phyloP scores from a whole-genome alignment of 2,797 vertebrate genomes.

The Alcedo atthis region DNA sequence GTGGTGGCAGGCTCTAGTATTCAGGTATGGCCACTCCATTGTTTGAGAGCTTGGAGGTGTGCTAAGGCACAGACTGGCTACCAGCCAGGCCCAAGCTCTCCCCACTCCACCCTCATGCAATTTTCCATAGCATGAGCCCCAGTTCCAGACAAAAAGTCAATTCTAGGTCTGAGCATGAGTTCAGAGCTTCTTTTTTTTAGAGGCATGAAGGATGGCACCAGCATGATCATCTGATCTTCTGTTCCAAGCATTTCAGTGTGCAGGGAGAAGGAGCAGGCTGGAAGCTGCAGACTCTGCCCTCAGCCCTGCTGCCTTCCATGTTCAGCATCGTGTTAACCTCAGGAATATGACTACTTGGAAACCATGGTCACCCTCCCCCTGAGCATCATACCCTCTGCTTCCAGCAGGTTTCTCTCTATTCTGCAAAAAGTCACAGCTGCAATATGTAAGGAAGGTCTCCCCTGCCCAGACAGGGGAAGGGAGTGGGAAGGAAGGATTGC shows the following conservation, averaged over 20 bases:
- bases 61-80: background rate
- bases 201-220: background rate
- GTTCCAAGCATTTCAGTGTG: background rate
- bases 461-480: fast-evolving
- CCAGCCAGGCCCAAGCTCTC: background rate
- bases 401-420: background rate
- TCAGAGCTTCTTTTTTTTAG: background rate
- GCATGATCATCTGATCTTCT: background rate
- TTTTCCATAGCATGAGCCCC: background rate
- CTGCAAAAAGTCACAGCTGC: background rate
- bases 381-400: background rate
- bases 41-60: background rate
- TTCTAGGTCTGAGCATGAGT: background rate
- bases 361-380: background rate
- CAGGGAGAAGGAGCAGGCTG: background rate
- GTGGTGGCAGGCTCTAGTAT: background rate
- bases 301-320: background rate
- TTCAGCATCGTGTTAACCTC: fast-evolving
- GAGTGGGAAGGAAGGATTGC: background rate
- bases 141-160: background rate
- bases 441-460: background rate
- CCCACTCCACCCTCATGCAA: too few species aligned
- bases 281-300: background rate
- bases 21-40: too few species aligned
- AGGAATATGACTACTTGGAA: background rate